Conservation (phyloP, 2,888 invertebrate genomes). For the Agonopterix alstromeriana region DNA sequence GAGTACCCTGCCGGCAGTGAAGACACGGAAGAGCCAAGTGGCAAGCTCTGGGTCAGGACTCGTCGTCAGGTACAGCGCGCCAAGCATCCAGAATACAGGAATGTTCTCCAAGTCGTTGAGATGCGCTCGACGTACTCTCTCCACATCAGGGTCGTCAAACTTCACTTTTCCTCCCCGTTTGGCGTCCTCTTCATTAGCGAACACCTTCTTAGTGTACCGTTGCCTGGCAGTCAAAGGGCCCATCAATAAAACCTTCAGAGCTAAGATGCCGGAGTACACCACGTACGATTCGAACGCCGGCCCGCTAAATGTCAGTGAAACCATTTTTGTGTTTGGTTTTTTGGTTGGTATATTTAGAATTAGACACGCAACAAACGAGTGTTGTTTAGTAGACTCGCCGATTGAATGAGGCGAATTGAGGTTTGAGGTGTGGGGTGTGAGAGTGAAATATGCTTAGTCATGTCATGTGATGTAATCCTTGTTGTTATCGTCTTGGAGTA, state of each 20-base stretch:
- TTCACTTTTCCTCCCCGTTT: slow-evolving; percentile 36
- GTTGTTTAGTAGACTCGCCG: neutral
- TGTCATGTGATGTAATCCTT: no score
- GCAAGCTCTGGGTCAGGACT: slow-evolving; percentile 53
- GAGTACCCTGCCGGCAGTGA: slow-evolving; percentile 67
- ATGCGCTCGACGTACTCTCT: slow-evolving; percentile 74
- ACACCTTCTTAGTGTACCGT: slow-evolving; percentile 39
- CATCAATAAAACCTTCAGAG: slow-evolving; percentile 38
- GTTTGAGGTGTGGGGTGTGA: no score
- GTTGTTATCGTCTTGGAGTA: no score
- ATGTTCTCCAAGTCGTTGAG: slow-evolving; percentile 85
- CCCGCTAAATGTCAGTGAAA: slow-evolving; percentile 20
- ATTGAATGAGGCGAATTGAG: neutral
- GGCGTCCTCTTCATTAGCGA: slow-evolving; percentile 51
- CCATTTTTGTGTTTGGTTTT: slow-evolving; percentile 14
- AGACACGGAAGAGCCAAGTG: slow-evolving; percentile 50
- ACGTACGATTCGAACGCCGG: slow-evolving; percentile 25
- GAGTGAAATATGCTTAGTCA: no score
- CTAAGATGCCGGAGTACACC: slow-evolving; percentile 30
- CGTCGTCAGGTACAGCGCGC: slow-evolving; percentile 75
- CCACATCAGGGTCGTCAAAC: slow-evolving; percentile 51
- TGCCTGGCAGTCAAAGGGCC: slow-evolving; percentile 29
- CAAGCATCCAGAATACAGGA: slow-evolving; percentile 76
- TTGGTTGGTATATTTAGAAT: neutral
- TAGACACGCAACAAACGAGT: neutral